phyloP scores from a whole-genome alignment of 1,140 invertebrate genomes.

The Leptinotarsa undecemlineata region DNA sequence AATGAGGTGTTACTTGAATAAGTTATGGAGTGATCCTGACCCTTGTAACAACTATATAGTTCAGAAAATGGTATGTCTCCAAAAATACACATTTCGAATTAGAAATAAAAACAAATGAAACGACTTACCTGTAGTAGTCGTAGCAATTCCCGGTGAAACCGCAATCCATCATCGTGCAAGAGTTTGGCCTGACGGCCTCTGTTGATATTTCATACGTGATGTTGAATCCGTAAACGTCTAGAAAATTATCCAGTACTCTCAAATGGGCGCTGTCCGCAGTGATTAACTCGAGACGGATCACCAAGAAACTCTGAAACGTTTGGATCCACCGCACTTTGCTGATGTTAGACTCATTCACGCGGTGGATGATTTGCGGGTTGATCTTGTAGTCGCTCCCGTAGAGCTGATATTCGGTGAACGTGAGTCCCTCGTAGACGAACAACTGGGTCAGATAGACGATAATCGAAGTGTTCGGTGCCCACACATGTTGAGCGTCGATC shows the following conservation, averaged over 20 bases:
- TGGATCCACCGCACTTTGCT: slow-evolving; percentile 65
- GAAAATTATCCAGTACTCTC: slow-evolving; percentile 75
- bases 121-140: slow-evolving; percentile 51
- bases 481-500: slow-evolving; percentile 72
- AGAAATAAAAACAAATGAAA: no score
- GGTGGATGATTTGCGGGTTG: slow-evolving; percentile 57
- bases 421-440: slow-evolving; percentile 76
- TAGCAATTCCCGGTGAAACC: slow-evolving; percentile 81
- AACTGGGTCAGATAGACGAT: slow-evolving; percentile 86
- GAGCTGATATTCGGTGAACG: slow-evolving; percentile 81
- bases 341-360: slow-evolving; percentile 73
- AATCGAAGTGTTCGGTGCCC: slow-evolving; percentile 64
- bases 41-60: no score
- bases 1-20: no score
- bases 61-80: no score
- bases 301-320: slow-evolving; percentile 74
- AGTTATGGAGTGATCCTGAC: no score
- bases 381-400: slow-evolving; percentile 73
- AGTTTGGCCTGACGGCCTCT: slow-evolving; percentile 59
- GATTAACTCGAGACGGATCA: slow-evolving; percentile 75
- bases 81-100: no score
- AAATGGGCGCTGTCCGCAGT: slow-evolving; percentile 81
- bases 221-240: slow-evolving; percentile 90
- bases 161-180: slow-evolving; percentile 78
- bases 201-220: slow-evolving; percentile 83